Evolutionary conservation across 2,113 vertebrate species (phyloP).

Genomic region (Mesitornis unicolor): DNA sequence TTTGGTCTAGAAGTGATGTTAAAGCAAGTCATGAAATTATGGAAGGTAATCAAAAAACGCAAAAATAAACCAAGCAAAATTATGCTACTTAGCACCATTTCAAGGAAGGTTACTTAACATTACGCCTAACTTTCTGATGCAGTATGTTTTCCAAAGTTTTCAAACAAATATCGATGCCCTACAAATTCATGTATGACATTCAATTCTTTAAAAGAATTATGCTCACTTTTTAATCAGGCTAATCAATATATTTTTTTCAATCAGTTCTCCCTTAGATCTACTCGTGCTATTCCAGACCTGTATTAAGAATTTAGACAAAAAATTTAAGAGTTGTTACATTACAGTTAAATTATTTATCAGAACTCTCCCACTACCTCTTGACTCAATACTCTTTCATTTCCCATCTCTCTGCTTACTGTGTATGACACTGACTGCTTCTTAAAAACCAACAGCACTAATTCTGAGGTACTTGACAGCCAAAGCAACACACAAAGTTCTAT

Average conservation of each 20-base stretch:
- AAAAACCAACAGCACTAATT: neutral
- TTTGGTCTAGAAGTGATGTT: neutral
- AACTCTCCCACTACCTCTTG: neutral
- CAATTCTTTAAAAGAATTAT: neutral
- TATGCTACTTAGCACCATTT: neutral
- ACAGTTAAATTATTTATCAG: neutral
- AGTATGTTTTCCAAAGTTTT: neutral
- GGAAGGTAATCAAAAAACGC: neutral
- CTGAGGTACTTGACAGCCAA: neutral
- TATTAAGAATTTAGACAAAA: neutral
- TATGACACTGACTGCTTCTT: neutral
- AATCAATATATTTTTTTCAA: neutral
- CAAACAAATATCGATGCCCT: neutral
- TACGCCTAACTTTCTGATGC: neutral
- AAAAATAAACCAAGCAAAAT: neutral
- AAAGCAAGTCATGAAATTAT: neutral
- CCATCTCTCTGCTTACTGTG: neutral
- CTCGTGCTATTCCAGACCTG: neutral
- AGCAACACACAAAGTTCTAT: neutral
- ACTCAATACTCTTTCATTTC: neutral
- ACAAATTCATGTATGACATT: neutral
- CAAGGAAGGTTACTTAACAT: neutral
- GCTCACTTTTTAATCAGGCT: neutral
- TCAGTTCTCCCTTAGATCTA: neutral
- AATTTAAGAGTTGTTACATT: neutral